Base-by-base conservation (phyloP, 1,140 invertebrate species). In the Batillaria attramentaria region DNA sequence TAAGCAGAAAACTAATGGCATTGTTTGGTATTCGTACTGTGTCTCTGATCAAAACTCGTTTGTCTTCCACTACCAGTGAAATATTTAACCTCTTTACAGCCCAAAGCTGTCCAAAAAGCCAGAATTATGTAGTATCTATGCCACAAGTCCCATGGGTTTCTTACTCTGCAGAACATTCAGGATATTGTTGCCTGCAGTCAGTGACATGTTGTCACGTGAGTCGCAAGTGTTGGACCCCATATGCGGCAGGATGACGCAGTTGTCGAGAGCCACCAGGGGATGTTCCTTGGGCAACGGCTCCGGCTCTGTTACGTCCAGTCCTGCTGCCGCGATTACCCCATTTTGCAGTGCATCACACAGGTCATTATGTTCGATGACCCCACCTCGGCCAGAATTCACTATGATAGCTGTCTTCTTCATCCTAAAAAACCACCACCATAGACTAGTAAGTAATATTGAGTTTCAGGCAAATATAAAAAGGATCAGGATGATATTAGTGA, bases 291-390 rank as follows among this genome's bases (percentile, higher is more conserved):
- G 95, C 41, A 99, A 91, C 4, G 97, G 98, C 91, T 99, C 97
- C 0, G 97, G 97, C 60, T 94, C 95, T 83, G 95, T 98, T 0
- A 98, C 97, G 92, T 99, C 98, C 33, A 99, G 91, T 0, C 97
- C 97, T 24, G 97, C 97, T 18, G 94, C 96, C 87, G 93, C 91
- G 66, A 99, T 98, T 66, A 92, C 92, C 20, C 93, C 92, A 72
- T 92, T 93, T 85, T 94, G 92, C 13, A 98, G 91, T 10, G 96
- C 96, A 6, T 81, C 79, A 33, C 72, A 77, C 18, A 89, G 78
- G 74, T 89, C 88, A 54, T 88, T 85, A 74, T 90, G 89, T 60
- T 91, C 72, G 13, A 91, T 85, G 18, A 91, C 84, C 2, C 82
- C 88, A 8, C 91, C 91, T 31, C 90, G 84, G 41, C 88, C 87